Evolutionary conservation across 2,797 vertebrate species (phyloP), one percentile per base, ranked within the genome.

Genomic region (Eupleurogrammus muticus): DNA sequence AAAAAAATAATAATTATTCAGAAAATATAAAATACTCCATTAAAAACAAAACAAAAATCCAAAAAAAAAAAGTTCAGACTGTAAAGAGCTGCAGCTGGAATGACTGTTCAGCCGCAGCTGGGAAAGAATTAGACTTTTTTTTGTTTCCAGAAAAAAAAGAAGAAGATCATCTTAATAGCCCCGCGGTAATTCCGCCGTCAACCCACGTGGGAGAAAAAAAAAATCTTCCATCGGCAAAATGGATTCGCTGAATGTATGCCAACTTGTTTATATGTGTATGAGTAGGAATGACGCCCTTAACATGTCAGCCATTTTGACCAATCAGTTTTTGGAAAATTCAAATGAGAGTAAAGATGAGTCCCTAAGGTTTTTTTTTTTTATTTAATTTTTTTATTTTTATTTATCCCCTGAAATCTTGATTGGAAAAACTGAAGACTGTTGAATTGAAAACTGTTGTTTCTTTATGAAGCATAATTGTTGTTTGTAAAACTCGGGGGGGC

Each of bases 231-330:
- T 44, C 13, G 60, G 52, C 36, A n/a, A 75, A 58, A 35, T 55
- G 20, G 6, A 60, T 74, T 28, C 79, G 53, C 52, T 76, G 77
- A 85, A 87, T 88, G 74, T 86, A 74, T 72, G 49, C 50, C 49
- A 62, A 70, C 63, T 42, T 74, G 70, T 80, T 70, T 70, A 71
- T 89, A 24, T 71, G 6, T 51, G 60, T 76, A 19, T 60, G 57
- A 71, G 34, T 60, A 69, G 8, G 13, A 77, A 53, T 35, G 14
- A 70, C 20, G 21, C 9, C 10, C 28, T 46, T 16, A 47, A 13
- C 12, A 47, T 21, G 51, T 56, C 34, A 19, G 38, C 8, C 35
- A 0, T 49, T n/a, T 5, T 4, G 32, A 3, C 3, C 5, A 1
- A 48, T 23, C 32, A 10, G 1, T 40, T 36, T 42, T 61, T 58